Base-by-base conservation (phyloP, 2,113 vertebrate species). In the Anser cygnoides region DNA sequence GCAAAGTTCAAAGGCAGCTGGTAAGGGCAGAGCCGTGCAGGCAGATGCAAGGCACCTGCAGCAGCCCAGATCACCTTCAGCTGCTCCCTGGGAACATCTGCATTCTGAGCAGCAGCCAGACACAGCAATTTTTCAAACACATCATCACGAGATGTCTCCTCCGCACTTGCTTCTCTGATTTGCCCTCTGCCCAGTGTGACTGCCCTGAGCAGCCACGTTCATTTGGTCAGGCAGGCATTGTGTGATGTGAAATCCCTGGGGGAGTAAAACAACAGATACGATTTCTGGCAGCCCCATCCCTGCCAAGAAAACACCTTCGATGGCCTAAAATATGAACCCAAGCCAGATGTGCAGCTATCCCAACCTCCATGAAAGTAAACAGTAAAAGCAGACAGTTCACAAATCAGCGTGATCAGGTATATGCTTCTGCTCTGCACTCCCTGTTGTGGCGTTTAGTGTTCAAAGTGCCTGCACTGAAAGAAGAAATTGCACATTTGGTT, bases 271-370 rank as follows among this genome's bases (percentile, higher is more conserved):
- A 93, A 70, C 70, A 43, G 16, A 63, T 33, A 94, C 0, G 9
- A 76, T 90, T 95, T 76, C 73, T 94, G 72, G n/a, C 54, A 86
- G 44, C n/a, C 84, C 93, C 87, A 43, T 44, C 91, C 33, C 89
- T 94, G 50, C 63, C 83, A 85, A 91, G 33, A 74, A 90, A 93
- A 80, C 41, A 63, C 44, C 57, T 92, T 86, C 62, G 65, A 26
- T 20, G 57, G 11, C 76, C 74, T 93, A 37, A 88, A 54, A 81
- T n/a, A 89, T 9, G 77, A 93, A 66, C 9, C 20, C 62, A 41
- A 90, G 23, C 21, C 59, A 93, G 72, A 44, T 88, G 44, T 55
- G 83, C 90, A 95, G 50, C n/a, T 84, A 63, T 17, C 25, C 43
- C 76, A 87, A 26, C 4, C 84, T 85, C 19, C 37, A 83, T 7